Evolutionary conservation across 2,888 invertebrate genomes (phyloP), one percentile per base, ranked within the genome.

Genomic region (Pilophorus perplexus): DNA sequence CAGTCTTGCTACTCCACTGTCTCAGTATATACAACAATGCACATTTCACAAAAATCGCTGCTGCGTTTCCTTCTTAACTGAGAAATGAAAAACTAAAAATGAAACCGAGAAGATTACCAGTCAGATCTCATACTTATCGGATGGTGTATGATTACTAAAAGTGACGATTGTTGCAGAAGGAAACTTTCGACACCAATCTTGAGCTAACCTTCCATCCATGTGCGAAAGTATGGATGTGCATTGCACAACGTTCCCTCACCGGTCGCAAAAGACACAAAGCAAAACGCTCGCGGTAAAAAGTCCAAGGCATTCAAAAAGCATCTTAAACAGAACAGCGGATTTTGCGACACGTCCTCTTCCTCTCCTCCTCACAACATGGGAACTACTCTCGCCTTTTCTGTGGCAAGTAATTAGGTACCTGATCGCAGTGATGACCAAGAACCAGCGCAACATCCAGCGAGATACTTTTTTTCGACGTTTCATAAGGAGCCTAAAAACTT

Each of bases 191-290:
- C 22, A 46, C 25, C 46, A 46, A 25, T 25, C 46, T 46, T 46
- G 46, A 46, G 46, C 46, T 46, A 46, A 44, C 44, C 44, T 46
- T 46, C 46, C n/a, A n/a, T 46, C 40, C 40, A 18, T 44, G 46
- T 46, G 25, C 44, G 18, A 44, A 12, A 25, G 46, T n/a, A n/a
- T n/a, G n/a, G 46, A 22, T 46, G 22, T 46, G 46, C 23, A 22
- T 46, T 46, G 46, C 46, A 23, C 46, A 46, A 46, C 16, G 14
- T 22, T 22, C 23, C 46, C 46, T 25, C 23, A 22, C 5, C 46
- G 20, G 46, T 25, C 22, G 23, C 22, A 23, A 46, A 46, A 22
- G 46, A 20, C 6, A 23, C n/a, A 46, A 46, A 46, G 8, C 8
- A 42, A 5, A n/a, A n/a, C 3, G 46, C n/a, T 22, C 12, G 25